Conservation (phyloP, 2,888 invertebrate genomes). For the Cephus pulcher region DNA sequence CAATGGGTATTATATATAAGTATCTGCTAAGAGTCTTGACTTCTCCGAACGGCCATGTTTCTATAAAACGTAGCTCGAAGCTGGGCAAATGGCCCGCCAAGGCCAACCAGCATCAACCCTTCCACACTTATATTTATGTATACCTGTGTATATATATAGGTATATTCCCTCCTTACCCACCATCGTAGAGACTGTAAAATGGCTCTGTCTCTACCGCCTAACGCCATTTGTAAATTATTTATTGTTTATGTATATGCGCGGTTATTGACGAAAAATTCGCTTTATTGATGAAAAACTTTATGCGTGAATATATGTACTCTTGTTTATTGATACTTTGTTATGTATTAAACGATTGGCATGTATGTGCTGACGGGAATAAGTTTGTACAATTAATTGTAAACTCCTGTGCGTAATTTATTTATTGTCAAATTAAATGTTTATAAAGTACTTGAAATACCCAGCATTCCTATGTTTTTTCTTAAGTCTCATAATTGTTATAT, state of each 20-base stretch:
- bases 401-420: not conserved
- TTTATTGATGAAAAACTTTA: not conserved
- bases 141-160: not conserved
- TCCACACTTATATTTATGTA: slow-evolving; percentile 10
- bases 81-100: slow-evolving; percentile 33
- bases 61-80: slow-evolving; percentile 1
- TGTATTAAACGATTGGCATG: not conserved
- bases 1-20: not conserved
- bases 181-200: not conserved
- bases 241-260: not conserved
- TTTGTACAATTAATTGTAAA: not conserved
- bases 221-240: not conserved
- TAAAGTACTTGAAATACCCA: not conserved
- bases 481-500: not conserved
- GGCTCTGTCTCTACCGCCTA: not conserved
- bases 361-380: not conserved
- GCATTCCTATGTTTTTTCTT: not conserved
- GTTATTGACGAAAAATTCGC: not conserved
- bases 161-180: not conserved
- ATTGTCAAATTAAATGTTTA: not conserved
- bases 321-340: not conserved
- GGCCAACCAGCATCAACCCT: slow-evolving; percentile 33
- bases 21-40: not conserved
- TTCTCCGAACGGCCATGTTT: not conserved
- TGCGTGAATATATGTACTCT: not conserved